These are phyloP conservation scores for Pionites leucogaster DNA, from an alignment of 2,113 vertebrate species.

Conservation along the genomic window DNA sequence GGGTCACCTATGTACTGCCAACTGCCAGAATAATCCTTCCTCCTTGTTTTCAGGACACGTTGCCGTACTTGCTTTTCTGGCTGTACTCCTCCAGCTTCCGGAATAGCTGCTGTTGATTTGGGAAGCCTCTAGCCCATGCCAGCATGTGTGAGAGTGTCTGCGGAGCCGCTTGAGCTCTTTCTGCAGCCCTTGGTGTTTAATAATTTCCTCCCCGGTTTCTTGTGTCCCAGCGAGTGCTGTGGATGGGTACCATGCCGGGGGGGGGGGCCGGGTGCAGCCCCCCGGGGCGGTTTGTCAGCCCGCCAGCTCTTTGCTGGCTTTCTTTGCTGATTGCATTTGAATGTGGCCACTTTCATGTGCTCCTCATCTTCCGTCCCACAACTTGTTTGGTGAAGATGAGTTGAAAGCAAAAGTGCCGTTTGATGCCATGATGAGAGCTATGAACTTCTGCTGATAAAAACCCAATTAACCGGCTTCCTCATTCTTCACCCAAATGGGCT, in stretches of 20 bases:
- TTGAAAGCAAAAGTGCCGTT: conserved; percentile 40
- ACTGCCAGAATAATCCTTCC: background rate
- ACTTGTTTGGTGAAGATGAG: conserved; percentile 26
- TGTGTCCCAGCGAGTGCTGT: background rate
- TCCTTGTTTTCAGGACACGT: background rate
- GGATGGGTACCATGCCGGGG: background rate
- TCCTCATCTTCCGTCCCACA: conserved; percentile 39
- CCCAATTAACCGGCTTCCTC: conserved; percentile 39
- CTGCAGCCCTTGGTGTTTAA: background rate
- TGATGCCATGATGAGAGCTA: conserved; percentile 38
- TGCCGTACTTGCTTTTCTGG: background rate
- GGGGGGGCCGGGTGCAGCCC: background rate
- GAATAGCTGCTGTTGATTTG: background rate
- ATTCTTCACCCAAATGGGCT: background rate
- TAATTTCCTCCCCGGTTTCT: background rate
- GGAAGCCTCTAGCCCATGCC: background rate
- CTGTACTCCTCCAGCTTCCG: background rate
- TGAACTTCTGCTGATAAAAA: conserved; percentile 46
- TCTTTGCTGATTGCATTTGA: conserved; percentile 24
- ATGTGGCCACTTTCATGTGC: conserved; percentile 59
- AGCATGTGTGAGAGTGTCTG: background rate
- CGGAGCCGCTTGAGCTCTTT: rapidly evolving
- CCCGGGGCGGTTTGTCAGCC: background rate
- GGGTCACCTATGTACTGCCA: background rate
- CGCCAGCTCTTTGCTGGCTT: background rate